Evolutionary conservation across 2,888 invertebrate species (phyloP), one percentile per base, ranked within the genome.

Genomic region (Cephus pulcher): DNA sequence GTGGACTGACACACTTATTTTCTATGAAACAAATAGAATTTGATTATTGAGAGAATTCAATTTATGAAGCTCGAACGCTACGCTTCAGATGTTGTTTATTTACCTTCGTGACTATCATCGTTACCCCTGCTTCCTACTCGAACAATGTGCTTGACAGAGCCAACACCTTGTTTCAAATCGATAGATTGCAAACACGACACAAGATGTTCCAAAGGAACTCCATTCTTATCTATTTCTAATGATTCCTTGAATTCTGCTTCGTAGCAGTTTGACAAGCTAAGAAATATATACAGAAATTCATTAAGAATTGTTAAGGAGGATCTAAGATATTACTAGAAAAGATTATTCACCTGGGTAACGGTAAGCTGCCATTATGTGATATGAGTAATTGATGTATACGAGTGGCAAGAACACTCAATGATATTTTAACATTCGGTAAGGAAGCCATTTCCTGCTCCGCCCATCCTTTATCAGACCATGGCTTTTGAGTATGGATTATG

Each of bases 131-230:
- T 89, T 15, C 85, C 86, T n/a, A 89, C 84, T 91, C 92, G 92
- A 32, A 93, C 92, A 68, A 95, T 91, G 82, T 93, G 92, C 87
- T 95, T 95, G n/a, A 93, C 92, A 79, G 93, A 93, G 75, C 93
- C 92, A 33, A 91, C 88, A 11, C 91, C 90, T 82, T 93, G 92
- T 74, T 92, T 91, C 37, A 95, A 91, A 84, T 94, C 93, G 69
- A 98, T 94, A 68, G 96, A 96, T 12, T 95, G 94, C 12, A 98
- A 94, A 90, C 97, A 97, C 75, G 97, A 95, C 35, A 99, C 94
- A 77, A 99, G 92, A 92, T 98, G 96, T 90, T 99, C 99, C 78
- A 99, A 91, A 0, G 97, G 96, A 30, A 98, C 98, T 6, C 98
- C 97, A 79, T 92, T 93, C 4, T 94, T 94, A 86, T 94, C 94